Base-by-base conservation (phyloP, 53 echinoderm and acorn worm species). In the Stichopus horrens region DNA sequence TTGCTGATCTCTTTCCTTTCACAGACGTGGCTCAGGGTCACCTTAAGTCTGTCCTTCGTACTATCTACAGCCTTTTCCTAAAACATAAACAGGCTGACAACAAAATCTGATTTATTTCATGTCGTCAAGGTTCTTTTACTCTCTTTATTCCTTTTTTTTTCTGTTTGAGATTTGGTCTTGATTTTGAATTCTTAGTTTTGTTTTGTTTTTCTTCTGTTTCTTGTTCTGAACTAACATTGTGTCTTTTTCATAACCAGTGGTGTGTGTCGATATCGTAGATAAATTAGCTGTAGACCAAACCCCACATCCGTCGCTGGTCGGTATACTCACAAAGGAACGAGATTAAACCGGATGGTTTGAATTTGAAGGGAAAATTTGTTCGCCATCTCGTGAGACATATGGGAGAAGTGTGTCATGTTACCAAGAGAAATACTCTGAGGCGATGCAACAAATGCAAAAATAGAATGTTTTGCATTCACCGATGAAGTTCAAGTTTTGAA, bases 51-150 rank as follows among this genome's bases (percentile, higher is more conserved):
- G 92, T 92, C 83, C 91, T 99, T 58, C 94, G 99, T 53, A 93
- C 94, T 86, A 92, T 99, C 88, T 99, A 99, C 90, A 92, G 91
- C 90, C 94, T 99, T 89, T 99, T 99, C 90, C 93, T 95, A 89
- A 99, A 95, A 92, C 94, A 99, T 91, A 99, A 99, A 89, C 96
- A 99, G 91, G 92, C 89, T 52, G 97, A 97, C 89, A 94, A 93
- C 91, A 93, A 91, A 91, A 91, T 93, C 93, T 93, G 91, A 93
- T 75, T 73, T 53, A 58, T 73, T 87, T 52, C 79, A 8, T 74
- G 21, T 7, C 75, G 54, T 73, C 86, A 51, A 90, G 91, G 91
- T 89, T 92, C 77, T 19, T 76, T 53, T 89, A 37, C 67, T 55
- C 85, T 76, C 77, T 88, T 52, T 53, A 53, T 37, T 22, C 79